Conservation (phyloP, 2,888 invertebrate species). For the Hemicrepidius hirtus region DNA sequence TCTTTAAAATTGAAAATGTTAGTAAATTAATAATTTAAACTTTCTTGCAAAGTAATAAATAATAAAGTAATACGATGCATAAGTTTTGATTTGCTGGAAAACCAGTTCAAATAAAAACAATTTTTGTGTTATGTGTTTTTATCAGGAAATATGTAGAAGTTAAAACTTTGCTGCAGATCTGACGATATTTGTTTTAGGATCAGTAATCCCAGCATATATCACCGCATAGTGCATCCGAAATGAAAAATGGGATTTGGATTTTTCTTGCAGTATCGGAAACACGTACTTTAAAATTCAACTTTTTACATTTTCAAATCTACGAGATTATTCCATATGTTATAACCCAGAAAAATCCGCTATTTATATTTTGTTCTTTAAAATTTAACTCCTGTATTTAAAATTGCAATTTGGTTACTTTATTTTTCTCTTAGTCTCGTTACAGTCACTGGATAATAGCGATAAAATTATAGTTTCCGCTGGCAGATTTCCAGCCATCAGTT, state of each 20-base stretch:
- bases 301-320: not conserved
- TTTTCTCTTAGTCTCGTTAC: conserved; percentile 1
- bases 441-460: conserved; percentile 6
- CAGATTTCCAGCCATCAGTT: conserved; percentile 3
- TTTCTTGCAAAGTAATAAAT: no score
- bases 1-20: no score
- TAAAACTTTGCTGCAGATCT: conserved; percentile 32
- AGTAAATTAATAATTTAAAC: no score
- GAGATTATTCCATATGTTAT: not conserved
- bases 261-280: conserved; percentile 19
- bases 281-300: conserved; percentile 14
- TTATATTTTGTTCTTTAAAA: not conserved
- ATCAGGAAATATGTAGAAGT: conserved; percentile 11
- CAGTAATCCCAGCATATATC: conserved; percentile 23
- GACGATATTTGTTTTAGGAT: conserved; percentile 27
- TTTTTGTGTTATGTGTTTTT: conserved; percentile 23
- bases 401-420: conserved; percentile 1
- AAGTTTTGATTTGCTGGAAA: not conserved
- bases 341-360: not conserved
- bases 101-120: conserved; percentile 4
- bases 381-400: not conserved
- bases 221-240: conserved; percentile 22
- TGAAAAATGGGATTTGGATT: conserved; percentile 23
- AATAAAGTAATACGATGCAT: no score
- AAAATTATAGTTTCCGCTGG: conserved; percentile 27